phyloP scores from a whole-genome alignment of 2,888 invertebrate genomes.

The Ashinkailepas kermadecensis region DNA sequence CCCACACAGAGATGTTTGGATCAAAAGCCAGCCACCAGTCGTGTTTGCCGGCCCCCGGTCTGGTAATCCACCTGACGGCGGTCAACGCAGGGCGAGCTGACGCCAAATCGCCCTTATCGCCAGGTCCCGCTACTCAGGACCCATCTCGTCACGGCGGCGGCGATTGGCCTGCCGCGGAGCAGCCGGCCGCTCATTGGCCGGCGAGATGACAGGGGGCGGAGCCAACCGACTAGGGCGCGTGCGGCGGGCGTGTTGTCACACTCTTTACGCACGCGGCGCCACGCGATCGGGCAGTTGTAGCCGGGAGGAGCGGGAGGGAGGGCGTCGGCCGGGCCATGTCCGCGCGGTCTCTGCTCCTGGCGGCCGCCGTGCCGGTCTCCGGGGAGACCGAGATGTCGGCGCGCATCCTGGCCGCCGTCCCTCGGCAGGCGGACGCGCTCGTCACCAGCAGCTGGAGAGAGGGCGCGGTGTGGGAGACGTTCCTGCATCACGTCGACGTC shows the following conservation, averaged over 20 bases:
- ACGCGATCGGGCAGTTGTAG: background rate
- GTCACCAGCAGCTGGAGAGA: too few relatives aligned
- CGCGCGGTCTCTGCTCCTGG: too few relatives aligned
- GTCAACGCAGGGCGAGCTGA: background rate
- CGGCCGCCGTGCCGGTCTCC: too few relatives aligned
- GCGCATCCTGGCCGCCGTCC: too few relatives aligned
- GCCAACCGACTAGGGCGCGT: background rate
- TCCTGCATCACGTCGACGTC: too few relatives aligned
- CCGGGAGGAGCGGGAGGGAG: background rate
- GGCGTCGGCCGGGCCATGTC: background rate
- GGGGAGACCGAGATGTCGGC: too few relatives aligned
- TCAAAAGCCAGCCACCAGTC: background rate
- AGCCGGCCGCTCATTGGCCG: background rate
- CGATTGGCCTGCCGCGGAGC: background rate
- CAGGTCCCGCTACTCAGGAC: background rate
- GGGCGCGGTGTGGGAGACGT: too few relatives aligned
- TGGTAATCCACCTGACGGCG: background rate
- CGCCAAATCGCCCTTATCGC: constrained; percentile 1
- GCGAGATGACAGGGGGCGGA: background rate
- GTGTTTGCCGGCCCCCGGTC: background rate
- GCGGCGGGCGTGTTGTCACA: background rate
- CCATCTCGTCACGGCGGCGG: background rate
- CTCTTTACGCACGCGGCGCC: background rate
- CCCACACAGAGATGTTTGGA: background rate
- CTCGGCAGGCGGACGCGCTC: too few relatives aligned